Base-by-base conservation (phyloP, 2,113 vertebrate genomes). In the Ursus arctos region DNA sequence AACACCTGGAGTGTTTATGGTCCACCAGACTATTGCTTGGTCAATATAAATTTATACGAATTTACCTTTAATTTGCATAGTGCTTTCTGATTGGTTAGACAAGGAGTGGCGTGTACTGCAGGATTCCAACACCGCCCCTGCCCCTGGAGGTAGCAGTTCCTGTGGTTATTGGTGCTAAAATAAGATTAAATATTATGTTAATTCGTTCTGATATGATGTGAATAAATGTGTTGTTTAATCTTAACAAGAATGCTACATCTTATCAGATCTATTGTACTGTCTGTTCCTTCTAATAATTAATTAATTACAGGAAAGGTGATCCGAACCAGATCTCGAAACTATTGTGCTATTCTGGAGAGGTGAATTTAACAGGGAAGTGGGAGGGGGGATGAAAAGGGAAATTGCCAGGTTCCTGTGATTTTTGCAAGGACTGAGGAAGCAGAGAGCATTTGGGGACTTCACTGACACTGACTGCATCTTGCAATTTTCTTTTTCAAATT, bases 81-180 rank as follows among this genome's bases (percentile, higher is more conserved):
- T 84, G 96, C 84, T 94, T 98, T 93, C 81, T 96, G 94, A 97
- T 80, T 92, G 97, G 98, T 77, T 96, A 98, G 95, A 96, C 84
- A 83, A 81, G 83, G 83, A 89, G 91, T 93, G 89, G 94, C 43
- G 57, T n/a, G 7, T 97, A 69, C 97, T 91, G 88, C 53, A 65
- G 97, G 97, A 90, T 87, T 97, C 94, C 83, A 91, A 89, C 85
- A 94, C 90, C 18, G 65, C 96, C 94, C 94, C 97, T 97, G 72
- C 96, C 97, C 90, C 97, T 14, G 92, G 97, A 98, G 96, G 2
- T 94, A 98, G 95, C 91, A 97, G 97, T 98, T 98, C 97, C 98
- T 98, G 98, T 95, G 98, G 98, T 98, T 98, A 97, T 98, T 76
- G 99, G 98, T 99, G 99, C 99, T 99, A 99, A 98, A 98, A 98